A percentile compares a stretch with the other conserved stretches of the same genome.
Conservation (phyloP, 2,113 vertebrate genomes). For the Sus scrofa region T2T-Sscrofa CM000823.6:5118501-5119000, state of each 20-base stretch:
- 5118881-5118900: background rate
- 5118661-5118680: background rate
- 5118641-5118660: background rate
- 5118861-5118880: background rate
- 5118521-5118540: too few relatives aligned
- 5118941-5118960: background rate
- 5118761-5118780: background rate
- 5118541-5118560: background rate
- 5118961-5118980: rapidly evolving
- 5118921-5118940: background rate
- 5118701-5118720: background rate
- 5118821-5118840: rapidly evolving
- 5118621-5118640: too few relatives aligned
- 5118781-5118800: too few relatives aligned
- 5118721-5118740: too few relatives aligned
- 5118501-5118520: too few relatives aligned
- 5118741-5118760: background rate
- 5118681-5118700: background rate
- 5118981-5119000: background rate
- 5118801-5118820: background rate
- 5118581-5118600: background rate
- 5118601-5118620: background rate
- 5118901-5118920: background rate
- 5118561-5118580: background rate
- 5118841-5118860: background rate